A percentile compares a stretch with the other conserved stretches of the same genome.
Conservation (phyloP, 2,113 vertebrate genomes). For the Neolamprologus caudopunctatus region DNA sequence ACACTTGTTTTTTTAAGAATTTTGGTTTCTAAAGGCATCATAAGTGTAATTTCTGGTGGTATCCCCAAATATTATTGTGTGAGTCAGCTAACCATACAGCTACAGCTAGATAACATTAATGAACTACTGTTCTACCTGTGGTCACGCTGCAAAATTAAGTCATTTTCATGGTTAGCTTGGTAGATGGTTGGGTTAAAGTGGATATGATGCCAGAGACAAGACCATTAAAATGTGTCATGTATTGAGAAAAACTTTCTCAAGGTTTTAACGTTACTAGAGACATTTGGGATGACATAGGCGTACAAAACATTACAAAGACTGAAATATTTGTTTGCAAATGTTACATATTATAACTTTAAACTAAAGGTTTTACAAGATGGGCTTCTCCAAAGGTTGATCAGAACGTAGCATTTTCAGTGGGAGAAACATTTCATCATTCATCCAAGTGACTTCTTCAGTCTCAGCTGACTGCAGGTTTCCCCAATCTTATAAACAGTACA, state of each 20-base stretch:
- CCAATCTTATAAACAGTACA: not conserved
- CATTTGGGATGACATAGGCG: not conserved
- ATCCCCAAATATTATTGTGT: not conserved
- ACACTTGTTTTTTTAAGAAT: not conserved
- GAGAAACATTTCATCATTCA: not conserved
- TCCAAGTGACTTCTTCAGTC: not conserved
- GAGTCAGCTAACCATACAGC: not conserved
- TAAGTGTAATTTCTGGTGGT: not conserved
- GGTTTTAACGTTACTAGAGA: not conserved
- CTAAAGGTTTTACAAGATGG: not conserved
- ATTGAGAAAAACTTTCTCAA: not conserved
- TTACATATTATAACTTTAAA: not conserved
- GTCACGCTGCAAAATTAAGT: not conserved
- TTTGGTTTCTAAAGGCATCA: not conserved
- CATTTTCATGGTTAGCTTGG: not conserved
- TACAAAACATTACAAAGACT: not conserved
- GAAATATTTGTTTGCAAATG: not conserved
- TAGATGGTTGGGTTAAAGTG: not conserved
- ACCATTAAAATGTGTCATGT: not conserved
- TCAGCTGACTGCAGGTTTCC: not conserved
- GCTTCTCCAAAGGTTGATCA: not conserved
- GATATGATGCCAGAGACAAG: not conserved
- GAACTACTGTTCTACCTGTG: not conserved
- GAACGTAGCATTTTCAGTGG: not conserved
- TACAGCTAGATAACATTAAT: not conserved